Evolutionary conservation across 2,113 vertebrate genomes (phyloP).

Genomic region (Albula glossodonta): DNA sequence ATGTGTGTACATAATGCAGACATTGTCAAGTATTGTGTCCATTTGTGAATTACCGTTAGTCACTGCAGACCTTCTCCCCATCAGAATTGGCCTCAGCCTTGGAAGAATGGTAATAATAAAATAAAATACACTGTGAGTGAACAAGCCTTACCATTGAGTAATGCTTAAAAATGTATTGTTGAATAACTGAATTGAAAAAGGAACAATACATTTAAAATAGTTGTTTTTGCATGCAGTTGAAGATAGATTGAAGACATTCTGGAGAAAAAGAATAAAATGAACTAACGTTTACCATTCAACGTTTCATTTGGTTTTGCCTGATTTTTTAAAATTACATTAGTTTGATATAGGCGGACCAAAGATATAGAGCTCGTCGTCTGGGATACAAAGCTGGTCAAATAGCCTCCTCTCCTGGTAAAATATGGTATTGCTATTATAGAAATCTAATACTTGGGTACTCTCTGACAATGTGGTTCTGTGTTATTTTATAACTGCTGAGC

Average conservation of each 20-base stretch:
- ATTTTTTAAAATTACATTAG: background rate
- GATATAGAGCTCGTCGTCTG: background rate
- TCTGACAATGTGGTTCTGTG: no score
- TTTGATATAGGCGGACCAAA: background rate
- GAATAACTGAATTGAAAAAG: slow-evolving; percentile 56
- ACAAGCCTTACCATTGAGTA: slow-evolving; percentile 79
- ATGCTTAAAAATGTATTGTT: slow-evolving; percentile 72
- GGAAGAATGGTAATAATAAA: slow-evolving; percentile 62
- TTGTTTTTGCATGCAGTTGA: slow-evolving; percentile 91
- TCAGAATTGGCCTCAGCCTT: slow-evolving; percentile 70
- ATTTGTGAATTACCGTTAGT: slow-evolving; percentile 69
- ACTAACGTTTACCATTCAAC: slow-evolving; percentile 45
- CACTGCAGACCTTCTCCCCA: slow-evolving; percentile 60
- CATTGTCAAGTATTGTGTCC: slow-evolving; percentile 72
- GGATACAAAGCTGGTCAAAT: background rate
- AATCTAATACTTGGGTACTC: no score
- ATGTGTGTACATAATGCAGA: slow-evolving; percentile 74
- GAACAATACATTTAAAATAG: slow-evolving; percentile 62
- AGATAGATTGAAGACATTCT: slow-evolving; percentile 76
- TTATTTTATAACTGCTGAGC: no score
- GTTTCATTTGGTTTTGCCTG: slow-evolving; percentile 20
- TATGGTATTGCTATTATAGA: background rate
- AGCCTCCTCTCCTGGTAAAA: background rate
- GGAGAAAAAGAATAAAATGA: slow-evolving; percentile 68
- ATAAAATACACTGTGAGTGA: slow-evolving; percentile 86